Base-by-base conservation (phyloP, 2,888 invertebrate genomes). In the Ophion obscuratus region DNA sequence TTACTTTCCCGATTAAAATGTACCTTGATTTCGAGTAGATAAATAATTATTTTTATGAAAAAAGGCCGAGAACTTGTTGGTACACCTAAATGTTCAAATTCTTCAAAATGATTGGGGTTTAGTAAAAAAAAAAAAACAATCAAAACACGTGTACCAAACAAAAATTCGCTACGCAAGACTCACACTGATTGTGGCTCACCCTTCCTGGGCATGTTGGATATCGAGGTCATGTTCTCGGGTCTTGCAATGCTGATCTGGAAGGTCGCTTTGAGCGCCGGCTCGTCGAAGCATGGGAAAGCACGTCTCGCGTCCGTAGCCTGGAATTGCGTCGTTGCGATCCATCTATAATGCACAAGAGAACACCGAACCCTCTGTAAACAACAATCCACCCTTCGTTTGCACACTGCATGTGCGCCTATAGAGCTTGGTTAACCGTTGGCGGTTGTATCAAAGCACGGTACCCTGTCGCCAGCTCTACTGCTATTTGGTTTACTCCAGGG, bases 221-320 rank as follows among this genome's bases (percentile, higher is more conserved):
- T 95, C 0, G 97, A 96, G 44, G 96, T 95, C 97, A 98, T 96
- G 90, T 96, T 96, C 75, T 93, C 93, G 0, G 96, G 96, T 31
- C 97, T 94, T 0, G 97, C 97, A 71, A 98, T 96, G 93, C 96
- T 97, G 90, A 98, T 95, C 88, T 96, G 96, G 91, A 98, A 98
- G 86, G 95, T 95, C 0, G 98, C 98, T 92, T 98, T 98, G 75
- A 97, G 94, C 0, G 97, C 97, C 0, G 98, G 98, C 93, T 98
- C 98, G 93, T 98, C 98, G 95, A 97, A 98, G 94, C 98, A 98
- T 0, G 98, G 98, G 94, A 98, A 98, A 6, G 97, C 97, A 83
- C 96, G 95, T 20, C 97, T 95, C 0, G 97, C 97, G 91, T 97
- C 97, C 74, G 97, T 97, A 2, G 97, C 96, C 92, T 97, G 97